Evolutionary conservation across 2,113 vertebrate species (phyloP).

Genomic region (Abramis brama): DNA sequence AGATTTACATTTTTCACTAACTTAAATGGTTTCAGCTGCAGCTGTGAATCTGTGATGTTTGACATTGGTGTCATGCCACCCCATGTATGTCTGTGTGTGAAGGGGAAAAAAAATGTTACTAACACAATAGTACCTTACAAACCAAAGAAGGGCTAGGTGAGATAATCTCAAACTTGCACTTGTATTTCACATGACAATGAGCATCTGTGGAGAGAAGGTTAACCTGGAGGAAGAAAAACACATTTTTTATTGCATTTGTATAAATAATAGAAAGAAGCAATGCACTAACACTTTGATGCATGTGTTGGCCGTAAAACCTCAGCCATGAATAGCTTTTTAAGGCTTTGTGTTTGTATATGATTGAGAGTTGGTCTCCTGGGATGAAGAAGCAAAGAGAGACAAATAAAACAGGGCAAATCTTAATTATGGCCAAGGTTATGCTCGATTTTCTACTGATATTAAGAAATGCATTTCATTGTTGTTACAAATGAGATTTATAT

Average conservation of each 20-base stretch:
- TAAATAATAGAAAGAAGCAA: background rate
- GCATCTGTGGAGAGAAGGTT: background rate
- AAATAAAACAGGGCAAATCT: background rate
- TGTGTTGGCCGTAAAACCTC: background rate
- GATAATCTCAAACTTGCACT: background rate
- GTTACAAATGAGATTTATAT: conserved; percentile 26
- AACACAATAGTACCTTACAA: background rate
- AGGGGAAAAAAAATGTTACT: background rate
- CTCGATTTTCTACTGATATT: background rate
- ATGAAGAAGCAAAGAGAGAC: background rate
- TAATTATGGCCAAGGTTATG: background rate
- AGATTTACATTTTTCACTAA: background rate
- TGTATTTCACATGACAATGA: background rate
- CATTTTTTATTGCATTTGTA: background rate
- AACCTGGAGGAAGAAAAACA: background rate
- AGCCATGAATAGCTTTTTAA: background rate
- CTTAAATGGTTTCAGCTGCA: background rate
- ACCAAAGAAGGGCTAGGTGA: background rate
- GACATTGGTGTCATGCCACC: conserved; percentile 21
- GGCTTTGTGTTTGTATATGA: background rate
- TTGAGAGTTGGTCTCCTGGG: background rate
- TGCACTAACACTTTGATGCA: background rate
- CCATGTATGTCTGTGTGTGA: conserved; percentile 3
- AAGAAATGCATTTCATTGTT: conserved; percentile 2
- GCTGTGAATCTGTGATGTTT: conserved; percentile 22